Base-by-base conservation (phyloP, 2,113 vertebrate species). In the Ahaetulla prasina region DNA sequence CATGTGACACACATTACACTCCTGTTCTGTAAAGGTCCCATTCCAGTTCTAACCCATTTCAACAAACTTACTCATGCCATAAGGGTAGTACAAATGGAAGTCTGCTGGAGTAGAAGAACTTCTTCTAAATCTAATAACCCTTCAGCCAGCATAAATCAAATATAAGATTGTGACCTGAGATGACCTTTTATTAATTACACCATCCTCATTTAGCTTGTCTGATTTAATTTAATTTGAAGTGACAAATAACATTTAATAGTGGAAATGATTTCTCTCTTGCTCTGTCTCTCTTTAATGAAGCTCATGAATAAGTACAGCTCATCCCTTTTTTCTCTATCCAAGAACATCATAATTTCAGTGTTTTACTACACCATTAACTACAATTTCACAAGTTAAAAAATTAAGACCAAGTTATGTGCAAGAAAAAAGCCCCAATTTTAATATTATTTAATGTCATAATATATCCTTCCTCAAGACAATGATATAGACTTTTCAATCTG, bases 311-410 rank as follows among this genome's bases (percentile, higher is more conserved):
- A 52, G 35, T 74, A 90, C 50, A 90, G 39, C 68, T 90, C 14
- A 90, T 45, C 39, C 49, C 68, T 85, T 90, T 45, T 85, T n/a
- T 74, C 47, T 90, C 68, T 47, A 49, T 74, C 57, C 63, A 52
- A 74, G 63, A 90, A 90, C 47, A 35, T 52, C 18, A 54, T 90
- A 80, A 90, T 90, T 84, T 54, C 49, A 18, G 53, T 90, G 49
- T 90, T 90, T 90, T 90, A 90, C 68, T 84, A 39, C 35, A 20
- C 25, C 89, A 90, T 84, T 54, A 84, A 43, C 22, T 90, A 45
- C 35, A 90, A 84, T 53, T 85, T 90, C 89, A 84, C 74, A 52
- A 90, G 63, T 84, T 45, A 89, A 74, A 90, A 90, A n/a, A n/a
- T 52, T 54, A 90, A 90, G 23, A 30, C 22, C 68, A 54, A 20